Conservation (phyloP, 2,888 invertebrate genomes). For the Lysandra coridon region DNA sequence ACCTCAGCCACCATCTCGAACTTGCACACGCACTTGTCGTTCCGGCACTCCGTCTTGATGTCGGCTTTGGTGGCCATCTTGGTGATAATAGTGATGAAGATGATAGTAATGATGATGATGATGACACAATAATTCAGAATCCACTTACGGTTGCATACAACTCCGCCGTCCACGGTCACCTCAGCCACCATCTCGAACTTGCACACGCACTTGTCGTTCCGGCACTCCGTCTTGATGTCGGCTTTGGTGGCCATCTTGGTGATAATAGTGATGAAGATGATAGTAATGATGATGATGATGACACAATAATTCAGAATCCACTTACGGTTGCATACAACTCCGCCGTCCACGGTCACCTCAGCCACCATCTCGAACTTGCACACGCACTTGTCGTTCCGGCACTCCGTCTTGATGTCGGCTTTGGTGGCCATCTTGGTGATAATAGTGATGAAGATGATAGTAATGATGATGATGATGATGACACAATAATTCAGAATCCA, state of each 20-base stretch:
- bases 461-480: too few relatives aligned
- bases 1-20: conserved; percentile 88
- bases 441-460: too few relatives aligned
- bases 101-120: too few relatives aligned
- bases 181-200: conserved; percentile 89
- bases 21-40: conserved; percentile 88
- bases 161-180: conserved; percentile 84
- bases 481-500: too few relatives aligned
- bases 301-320: conserved; percentile 35
- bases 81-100: too few relatives aligned
- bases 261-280: too few relatives aligned
- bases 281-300: not conserved
- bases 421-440: too few relatives aligned
- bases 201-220: conserved; percentile 88
- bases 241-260: too few relatives aligned
- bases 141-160: conserved; percentile 87
- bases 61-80: too few relatives aligned
- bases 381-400: conserved; percentile 87
- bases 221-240: conserved; percentile 85
- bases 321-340: conserved; percentile 87
- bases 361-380: conserved; percentile 91
- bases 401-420: too few relatives aligned
- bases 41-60: conserved; percentile 87
- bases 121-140: not conserved
- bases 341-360: conserved; percentile 84